Conservation (phyloP, 2,113 vertebrate genomes). For the Callithrix jacchus region DNA sequence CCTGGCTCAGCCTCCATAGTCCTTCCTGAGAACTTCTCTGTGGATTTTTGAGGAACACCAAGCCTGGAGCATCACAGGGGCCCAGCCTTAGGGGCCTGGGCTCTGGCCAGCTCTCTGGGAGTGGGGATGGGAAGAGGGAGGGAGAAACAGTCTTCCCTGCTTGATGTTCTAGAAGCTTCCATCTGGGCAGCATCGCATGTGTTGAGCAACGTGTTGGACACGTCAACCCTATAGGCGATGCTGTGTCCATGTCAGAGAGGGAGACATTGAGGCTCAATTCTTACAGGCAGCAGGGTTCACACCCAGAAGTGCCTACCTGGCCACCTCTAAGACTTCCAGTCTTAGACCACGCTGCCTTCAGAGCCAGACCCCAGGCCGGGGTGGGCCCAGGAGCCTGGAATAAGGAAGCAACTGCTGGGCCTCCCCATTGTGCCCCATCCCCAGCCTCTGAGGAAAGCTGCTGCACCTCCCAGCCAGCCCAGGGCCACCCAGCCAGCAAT, state of each 20-base stretch:
- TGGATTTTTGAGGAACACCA: neutral
- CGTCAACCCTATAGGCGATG: accelerated
- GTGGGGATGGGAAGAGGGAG: neutral
- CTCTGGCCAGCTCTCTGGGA: neutral
- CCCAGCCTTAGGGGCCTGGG: neutral
- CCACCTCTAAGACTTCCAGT: too few species aligned
- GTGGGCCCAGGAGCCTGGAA: neutral
- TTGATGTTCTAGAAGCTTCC: neutral
- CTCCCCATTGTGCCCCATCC: neutral
- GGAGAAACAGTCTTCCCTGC: neutral
- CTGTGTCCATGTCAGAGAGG: neutral
- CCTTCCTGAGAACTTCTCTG: neutral
- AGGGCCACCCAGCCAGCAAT: neutral
- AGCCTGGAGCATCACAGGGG: accelerated
- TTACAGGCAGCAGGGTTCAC: neutral
- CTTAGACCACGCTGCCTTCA: neutral
- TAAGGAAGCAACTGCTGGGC: accelerated
- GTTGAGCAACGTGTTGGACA: too few species aligned
- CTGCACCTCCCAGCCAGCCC: neutral
- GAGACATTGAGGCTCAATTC: accelerated
- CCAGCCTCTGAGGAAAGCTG: neutral
- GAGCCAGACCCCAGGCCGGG: too few species aligned
- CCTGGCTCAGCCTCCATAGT: too few species aligned
- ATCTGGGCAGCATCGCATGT: too few species aligned
- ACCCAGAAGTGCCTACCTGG: too few species aligned